Base-by-base conservation (phyloP, 2,888 invertebrate genomes). In the Spodoptera exigua region DNA sequence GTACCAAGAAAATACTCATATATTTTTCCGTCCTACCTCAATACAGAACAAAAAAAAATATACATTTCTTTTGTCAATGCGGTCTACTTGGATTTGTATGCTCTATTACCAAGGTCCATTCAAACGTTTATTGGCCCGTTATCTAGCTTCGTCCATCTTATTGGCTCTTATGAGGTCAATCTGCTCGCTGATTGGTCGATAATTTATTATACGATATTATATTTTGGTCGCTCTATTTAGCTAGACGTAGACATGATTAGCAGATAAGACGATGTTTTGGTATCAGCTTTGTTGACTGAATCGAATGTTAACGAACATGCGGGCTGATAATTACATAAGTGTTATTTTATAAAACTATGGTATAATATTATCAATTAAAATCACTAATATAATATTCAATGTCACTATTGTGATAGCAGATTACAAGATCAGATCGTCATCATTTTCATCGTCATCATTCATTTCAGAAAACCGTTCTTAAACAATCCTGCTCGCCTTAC, bases 51-150 rank as follows among this genome's bases (percentile, higher is more conserved):
- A 61, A 37, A 62, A 10, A 36, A 27, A 2, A 34, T n/a, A 61
- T 21, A 66, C 55, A 43, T 66, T 62, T 43, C 27, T 27, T 47
- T 16, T 7, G 43, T 10, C 47, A 39, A 12, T 43, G 21, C 37
- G 47, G 51, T 35, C 53, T 16, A 48, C 37, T 59, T 13, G 49
- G 14, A 12, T 17, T 66, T 16, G 13, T 35, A 27, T 44, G 17
- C 48, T 59, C 27, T 37, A 57, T 57, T 43, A 62, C 55, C 21
- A 35, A 17, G 53, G 47, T 61, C 60, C 52, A 44, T 68, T 41
- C 34, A 60, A 52, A 51, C 61, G 43, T 61, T 58, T 62, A 66
- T 74, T 73, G 62, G 32, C 13, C 39, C 10, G 52, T 60, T 76
- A 69, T 74, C 73, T 60, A 27, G 27, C n/a, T 17, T 36, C 41